Percentiles rank a stretch among this genome's conserved stretches.
phyloP scores from a whole-genome alignment of 2,888 invertebrate genomes.

The Pteria penguin region DNA sequence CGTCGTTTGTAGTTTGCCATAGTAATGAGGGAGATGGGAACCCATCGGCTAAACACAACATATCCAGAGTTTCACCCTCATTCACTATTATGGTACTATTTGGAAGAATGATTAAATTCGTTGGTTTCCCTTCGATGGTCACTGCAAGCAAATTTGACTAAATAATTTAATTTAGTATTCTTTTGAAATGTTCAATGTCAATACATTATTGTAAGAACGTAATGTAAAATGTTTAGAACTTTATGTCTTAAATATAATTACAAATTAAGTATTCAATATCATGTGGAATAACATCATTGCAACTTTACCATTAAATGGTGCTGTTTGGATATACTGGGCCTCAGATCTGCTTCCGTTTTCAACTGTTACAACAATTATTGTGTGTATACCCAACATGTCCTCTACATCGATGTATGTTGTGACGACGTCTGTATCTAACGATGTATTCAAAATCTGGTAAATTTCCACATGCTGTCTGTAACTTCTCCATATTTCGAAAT shows the following conservation, averaged over 20 bases:
- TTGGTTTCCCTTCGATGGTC: not conserved
- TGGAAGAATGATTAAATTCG: not conserved
- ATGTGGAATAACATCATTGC: too few relatives aligned
- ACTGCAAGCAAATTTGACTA: not conserved
- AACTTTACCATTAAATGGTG: not conserved
- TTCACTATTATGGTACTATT: not conserved
- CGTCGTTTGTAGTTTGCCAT: not conserved
- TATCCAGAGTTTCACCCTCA: not conserved
- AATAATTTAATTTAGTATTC: not conserved
- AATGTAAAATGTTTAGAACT: too few relatives aligned
- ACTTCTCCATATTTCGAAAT: not conserved
- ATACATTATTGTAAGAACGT: too few relatives aligned
- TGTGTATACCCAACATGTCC: not conserved
- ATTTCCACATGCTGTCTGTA: not conserved
- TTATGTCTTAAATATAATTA: too few relatives aligned
- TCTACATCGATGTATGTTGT: not conserved
- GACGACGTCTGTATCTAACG: not conserved
- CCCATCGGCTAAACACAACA: not conserved
- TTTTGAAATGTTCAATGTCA: not conserved
- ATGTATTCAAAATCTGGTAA: not conserved
- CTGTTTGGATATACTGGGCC: not conserved
- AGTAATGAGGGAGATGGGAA: not conserved
- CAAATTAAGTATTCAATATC: too few relatives aligned
- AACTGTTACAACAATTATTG: not conserved
- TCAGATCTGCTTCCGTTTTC: not conserved